Percentiles rank a stretch among this genome's conserved stretches.
phyloP scores from a whole-genome alignment of 2,888 invertebrate species.

The Pantelozetes paolii region DNA sequence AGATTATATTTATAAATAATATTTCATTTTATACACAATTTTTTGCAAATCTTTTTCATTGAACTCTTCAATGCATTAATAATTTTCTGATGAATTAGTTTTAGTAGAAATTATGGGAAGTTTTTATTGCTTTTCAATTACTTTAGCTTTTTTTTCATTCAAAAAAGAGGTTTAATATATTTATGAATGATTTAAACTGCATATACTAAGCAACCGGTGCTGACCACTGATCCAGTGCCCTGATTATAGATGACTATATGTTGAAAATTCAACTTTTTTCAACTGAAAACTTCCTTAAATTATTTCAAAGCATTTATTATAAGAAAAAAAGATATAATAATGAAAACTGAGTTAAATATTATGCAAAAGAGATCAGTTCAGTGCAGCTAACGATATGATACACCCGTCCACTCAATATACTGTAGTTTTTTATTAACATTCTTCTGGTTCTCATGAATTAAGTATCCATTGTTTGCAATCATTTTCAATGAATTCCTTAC shows the following conservation, averaged over 20 bases:
- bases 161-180: neutral
- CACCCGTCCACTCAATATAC: neutral
- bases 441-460: constrained; percentile 14
- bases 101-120: neutral
- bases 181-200: neutral
- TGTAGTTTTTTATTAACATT: neutral
- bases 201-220: neutral
- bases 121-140: constrained; percentile 6
- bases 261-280: neutral
- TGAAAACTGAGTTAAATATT: neutral
- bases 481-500: neutral
- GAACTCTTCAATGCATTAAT: neutral
- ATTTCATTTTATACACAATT: neutral
- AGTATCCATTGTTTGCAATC: constrained; percentile 25
- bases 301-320: neutral
- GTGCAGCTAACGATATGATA: neutral
- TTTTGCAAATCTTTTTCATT: neutral
- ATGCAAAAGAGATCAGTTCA: constrained; percentile 1
- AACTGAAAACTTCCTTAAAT: constrained; percentile 8
- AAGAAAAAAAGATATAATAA: neutral
- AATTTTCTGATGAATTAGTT: neutral
- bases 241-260: neutral
- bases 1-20: neutral
- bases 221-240: constrained; percentile 35
- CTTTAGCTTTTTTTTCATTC: neutral